These are phyloP conservation scores for Seriola quinqueradiata DNA, from an alignment of 2,113 vertebrate genomes.

Conservation along the genomic window DNA sequence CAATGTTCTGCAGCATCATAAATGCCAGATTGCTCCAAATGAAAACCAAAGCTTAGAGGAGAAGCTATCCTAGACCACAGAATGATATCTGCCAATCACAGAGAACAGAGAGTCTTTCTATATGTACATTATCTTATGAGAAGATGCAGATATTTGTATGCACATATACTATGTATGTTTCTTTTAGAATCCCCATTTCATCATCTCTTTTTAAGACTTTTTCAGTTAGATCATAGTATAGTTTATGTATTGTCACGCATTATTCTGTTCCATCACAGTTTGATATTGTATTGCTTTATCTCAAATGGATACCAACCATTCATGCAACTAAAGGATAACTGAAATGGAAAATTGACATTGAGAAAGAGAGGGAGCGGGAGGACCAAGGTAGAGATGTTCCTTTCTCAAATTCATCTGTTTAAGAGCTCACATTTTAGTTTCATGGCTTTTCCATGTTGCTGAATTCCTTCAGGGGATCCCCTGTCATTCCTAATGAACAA, in stretches of 20 bases:
- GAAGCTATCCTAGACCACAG: conserved; percentile 15
- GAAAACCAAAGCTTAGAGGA: conserved; percentile 1
- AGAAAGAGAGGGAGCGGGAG: background rate
- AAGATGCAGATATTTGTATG: background rate
- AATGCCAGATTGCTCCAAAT: conserved; percentile 15
- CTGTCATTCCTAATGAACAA: conserved; percentile 58
- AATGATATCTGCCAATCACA: background rate
- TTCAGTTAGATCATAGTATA: background rate
- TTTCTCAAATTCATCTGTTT: conserved; percentile 35
- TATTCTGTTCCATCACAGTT: background rate
- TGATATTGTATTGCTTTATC: background rate
- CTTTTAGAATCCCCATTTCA: background rate
- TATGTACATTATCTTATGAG: too few species aligned
- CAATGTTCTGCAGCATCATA: conserved; percentile 7
- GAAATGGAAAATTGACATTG: conserved; percentile 11
- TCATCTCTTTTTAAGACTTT: background rate
- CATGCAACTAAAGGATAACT: background rate
- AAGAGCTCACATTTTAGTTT: conserved; percentile 39
- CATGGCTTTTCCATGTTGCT: conserved; percentile 23
- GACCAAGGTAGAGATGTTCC: background rate
- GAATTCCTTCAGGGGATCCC: conserved; percentile 30
- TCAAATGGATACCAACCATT: conserved; percentile 1
- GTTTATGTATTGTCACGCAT: background rate
- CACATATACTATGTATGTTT: background rate
- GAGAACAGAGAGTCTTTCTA: background rate